Evolutionary conservation across 53 echinoderm and acorn worm genomes (phyloP), one percentile per base, ranked within the genome.

Genomic region (Paracentrotus lividus): DNA sequence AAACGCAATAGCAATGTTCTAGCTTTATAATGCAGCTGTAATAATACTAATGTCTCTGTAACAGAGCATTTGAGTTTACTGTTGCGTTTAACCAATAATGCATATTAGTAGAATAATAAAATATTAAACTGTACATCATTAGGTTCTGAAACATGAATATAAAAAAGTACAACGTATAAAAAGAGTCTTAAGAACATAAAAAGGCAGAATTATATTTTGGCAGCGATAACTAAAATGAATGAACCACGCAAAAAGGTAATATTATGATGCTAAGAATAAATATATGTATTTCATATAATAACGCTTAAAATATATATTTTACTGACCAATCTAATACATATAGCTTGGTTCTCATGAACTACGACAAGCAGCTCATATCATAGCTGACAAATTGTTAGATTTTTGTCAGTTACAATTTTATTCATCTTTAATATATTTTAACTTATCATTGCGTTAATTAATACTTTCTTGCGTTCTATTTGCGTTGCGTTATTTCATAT

Each of bases 11-110:
- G 81, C 47, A 81, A 7, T 40, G 43, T 43, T 42, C 16, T 77
- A 77, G 77, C 18, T 76, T 76, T 76, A 15, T 42, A 6, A 10
- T 42, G 10, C 47, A 38, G 27, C 81, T 81, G n/a, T n/a, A 81
- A 44, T 81, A 81, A 26, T 81, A 49, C 27, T 81, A 81, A 26
- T 3, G 47, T 78, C 10, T 27, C 67, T 27, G n/a, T n/a, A n/a
- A n/a, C 31, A 32, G 4, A 29, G 31, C 13, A 81, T 44, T 45
- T 13, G 18, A 40, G 36, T 24, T 81, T 81, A 81, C 81, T 81
- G 81, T 81, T 81, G 81, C 81, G 81, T 81, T 81, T n/a, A 81
- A n/a, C 81, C 12, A 81, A 45, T 81, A 81, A 81, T 81, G 81
- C 81, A 45, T 42, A 42, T 81, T 8, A 81, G n/a, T 9, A 81